Percentiles rank a stretch among this genome's conserved stretches.
Conservation (phyloP, 2,113 vertebrate species). For the Macquaria ambigua region DNA sequence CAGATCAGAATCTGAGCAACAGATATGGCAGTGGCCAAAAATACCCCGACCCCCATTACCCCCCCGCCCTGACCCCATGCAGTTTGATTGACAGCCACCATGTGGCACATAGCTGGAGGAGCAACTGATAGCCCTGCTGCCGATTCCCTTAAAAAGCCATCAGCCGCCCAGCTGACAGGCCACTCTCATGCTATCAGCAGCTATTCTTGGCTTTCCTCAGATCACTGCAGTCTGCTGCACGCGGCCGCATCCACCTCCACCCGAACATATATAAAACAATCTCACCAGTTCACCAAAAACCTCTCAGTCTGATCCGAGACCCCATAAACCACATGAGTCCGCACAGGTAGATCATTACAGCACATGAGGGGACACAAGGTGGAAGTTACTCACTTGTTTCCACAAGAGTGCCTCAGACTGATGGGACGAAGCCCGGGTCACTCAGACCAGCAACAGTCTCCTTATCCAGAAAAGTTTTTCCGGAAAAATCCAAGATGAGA, state of each 20-base stretch:
- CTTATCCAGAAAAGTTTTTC: constrained; percentile 89
- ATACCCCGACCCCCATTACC: constrained; percentile 86
- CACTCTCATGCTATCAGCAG: constrained; percentile 90
- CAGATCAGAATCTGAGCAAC: constrained; percentile 83
- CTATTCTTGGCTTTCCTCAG: constrained; percentile 91
- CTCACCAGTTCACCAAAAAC: not conserved
- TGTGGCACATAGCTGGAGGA: constrained; percentile 90
- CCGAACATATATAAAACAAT: not conserved
- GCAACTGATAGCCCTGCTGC: constrained; percentile 89
- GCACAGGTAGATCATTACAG: not conserved
- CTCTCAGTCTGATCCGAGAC: not conserved
- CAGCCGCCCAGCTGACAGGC: constrained; percentile 85
- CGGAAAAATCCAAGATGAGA: constrained; percentile 93
- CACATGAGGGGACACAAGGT: not conserved
- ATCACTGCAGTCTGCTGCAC: constrained; percentile 79
- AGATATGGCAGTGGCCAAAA: constrained; percentile 93
- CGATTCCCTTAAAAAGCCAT: constrained; percentile 99
- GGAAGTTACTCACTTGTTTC: constrained; percentile 90
- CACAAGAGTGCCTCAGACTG: constrained; percentile 91
- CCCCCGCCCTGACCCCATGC: constrained; percentile 51
- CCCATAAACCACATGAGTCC: not conserved
- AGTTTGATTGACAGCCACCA: constrained; percentile 94
- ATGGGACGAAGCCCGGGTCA: constrained; percentile 92
- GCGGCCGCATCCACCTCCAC: constrained; percentile 54
- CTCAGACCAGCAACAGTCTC: constrained; percentile 85